Evolutionary conservation across 2,888 invertebrate genomes (phyloP), one percentile per base, ranked within the genome.

Genomic region (Eledona agricola): DNA sequence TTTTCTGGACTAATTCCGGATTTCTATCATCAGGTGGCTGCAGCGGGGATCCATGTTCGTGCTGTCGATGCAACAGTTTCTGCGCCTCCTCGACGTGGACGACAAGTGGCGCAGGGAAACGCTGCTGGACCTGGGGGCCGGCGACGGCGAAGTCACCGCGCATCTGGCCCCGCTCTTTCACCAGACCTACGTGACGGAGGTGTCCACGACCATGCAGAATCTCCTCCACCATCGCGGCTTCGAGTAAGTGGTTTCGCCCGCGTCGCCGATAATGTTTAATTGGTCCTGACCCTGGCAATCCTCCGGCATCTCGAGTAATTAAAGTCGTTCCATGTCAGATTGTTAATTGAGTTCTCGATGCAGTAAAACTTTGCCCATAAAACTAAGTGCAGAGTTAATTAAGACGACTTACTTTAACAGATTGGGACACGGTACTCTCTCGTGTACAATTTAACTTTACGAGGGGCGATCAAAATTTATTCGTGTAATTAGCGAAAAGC

Each of bases 21-120:
- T n/a, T n/a, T n/a, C n/a, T n/a, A n/a, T n/a, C n/a, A n/a, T 23
- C 81, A 91, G 91, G 38, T 84, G 89, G 78, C 79, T 96, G 6
- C 88, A 89, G 7, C 83, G 98, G 37, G 98, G 98, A 4, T 95
- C 95, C 1, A 98, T 98, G 98, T 97, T 96, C 78, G 94, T 98
- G 34, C 83, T 96, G 64, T 97, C 97, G 0, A 82, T 84, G 53
- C 79, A 83, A 4, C 96, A 97, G 71, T 89, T 96, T 63, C 79
- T 82, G 51, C 76, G 79, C 47, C 78, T 95, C 61, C 77, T 90
- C 60, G 74, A 75, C 34, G 71, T 69, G 66, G 64, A 63, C 69
- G 62, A 68, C 9, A 20, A 60, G 22, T 79, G 78, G 64, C 70
- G 71, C 26, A 73, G 78, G 72, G 70, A 80, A 43, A 77, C 83